Conservation (phyloP, 2,888 invertebrate species). For the Serripes groenlandicus region DNA sequence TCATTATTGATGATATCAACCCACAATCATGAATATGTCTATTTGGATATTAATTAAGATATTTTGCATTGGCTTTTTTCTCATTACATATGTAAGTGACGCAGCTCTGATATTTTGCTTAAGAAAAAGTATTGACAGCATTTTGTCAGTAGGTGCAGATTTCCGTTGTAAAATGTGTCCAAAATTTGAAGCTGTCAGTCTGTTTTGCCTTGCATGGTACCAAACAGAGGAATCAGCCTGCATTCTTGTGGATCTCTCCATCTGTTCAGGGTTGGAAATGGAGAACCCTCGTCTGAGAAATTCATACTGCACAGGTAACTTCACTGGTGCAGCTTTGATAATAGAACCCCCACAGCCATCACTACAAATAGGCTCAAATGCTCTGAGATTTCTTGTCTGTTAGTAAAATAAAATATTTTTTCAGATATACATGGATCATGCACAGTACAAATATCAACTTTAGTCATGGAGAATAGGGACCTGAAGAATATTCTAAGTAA, state of each 20-base stretch:
- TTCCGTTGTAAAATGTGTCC: conserved; percentile 15
- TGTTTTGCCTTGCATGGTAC: conserved; percentile 18
- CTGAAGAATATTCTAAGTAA: too few species aligned
- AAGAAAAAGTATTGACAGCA: too few species aligned
- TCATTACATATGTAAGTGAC: conserved; percentile 24
- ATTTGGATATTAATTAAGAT: conserved; percentile 29
- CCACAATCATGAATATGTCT: conserved; percentile 62
- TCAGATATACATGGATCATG: too few species aligned
- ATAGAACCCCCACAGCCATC: too few species aligned
- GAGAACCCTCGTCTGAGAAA: too few species aligned
- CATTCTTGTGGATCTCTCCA: neutral
- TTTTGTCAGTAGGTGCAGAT: neutral
- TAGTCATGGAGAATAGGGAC: neutral
- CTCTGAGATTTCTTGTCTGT: too few species aligned
- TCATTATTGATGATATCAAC: conserved; percentile 40
- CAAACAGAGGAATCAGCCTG: conserved; percentile 32
- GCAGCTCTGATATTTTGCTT: neutral
- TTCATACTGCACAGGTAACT: too few species aligned
- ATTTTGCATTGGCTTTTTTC: conserved; percentile 32
- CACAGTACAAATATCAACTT: neutral
- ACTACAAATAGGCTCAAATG: too few species aligned
- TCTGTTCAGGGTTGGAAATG: too few species aligned
- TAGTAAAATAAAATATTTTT: too few species aligned
- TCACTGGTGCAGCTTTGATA: too few species aligned
- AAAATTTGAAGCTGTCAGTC: conserved; percentile 46